Evolutionary conservation across 2,888 invertebrate species (phyloP).

Genomic region (Gastracanthus pulcherrimus): DNA sequence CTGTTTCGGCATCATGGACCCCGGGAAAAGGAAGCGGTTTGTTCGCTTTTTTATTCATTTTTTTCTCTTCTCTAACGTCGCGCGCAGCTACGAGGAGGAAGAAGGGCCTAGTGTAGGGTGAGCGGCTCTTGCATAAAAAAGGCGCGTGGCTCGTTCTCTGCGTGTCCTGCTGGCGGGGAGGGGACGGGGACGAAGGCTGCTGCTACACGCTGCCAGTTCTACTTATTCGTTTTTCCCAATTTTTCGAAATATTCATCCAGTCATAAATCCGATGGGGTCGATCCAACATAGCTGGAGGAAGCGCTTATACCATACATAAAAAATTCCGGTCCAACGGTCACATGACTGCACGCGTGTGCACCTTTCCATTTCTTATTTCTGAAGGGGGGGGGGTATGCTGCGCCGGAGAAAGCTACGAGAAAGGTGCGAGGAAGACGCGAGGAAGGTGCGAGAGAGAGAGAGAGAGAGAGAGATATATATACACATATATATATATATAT

Average conservation of each 20-base stretch:
- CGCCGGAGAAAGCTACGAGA: no score
- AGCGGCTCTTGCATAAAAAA: constrained; percentile 50
- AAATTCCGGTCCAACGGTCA: constrained; percentile 58
- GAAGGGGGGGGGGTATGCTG: not conserved
- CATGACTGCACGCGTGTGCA: not conserved
- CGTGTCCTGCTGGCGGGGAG: not conserved
- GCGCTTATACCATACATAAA: not conserved
- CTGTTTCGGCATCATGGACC: constrained; percentile 26
- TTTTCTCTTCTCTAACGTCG: constrained; percentile 56
- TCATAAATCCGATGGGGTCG: constrained; percentile 61
- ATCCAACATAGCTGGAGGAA: constrained; percentile 5
- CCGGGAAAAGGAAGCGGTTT: constrained; percentile 66
- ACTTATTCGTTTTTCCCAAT: constrained; percentile 60
- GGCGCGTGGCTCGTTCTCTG: constrained; percentile 46
- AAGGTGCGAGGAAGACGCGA: constrained; percentile 39
- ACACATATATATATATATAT: no score
- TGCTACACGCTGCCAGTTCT: constrained; percentile 47
- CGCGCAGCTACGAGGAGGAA: constrained; percentile 57
- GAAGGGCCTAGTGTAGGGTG: constrained; percentile 43
- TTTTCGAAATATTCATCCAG: constrained; percentile 61
- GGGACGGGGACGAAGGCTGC: constrained; percentile 43
- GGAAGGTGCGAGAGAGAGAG: no score
- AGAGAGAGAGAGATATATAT: no score
- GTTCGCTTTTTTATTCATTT: constrained; percentile 56
- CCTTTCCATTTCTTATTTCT: no score